Evolutionary conservation across 1,140 invertebrate genomes (phyloP).

Genomic region (Neodiprion virginianus): DNA sequence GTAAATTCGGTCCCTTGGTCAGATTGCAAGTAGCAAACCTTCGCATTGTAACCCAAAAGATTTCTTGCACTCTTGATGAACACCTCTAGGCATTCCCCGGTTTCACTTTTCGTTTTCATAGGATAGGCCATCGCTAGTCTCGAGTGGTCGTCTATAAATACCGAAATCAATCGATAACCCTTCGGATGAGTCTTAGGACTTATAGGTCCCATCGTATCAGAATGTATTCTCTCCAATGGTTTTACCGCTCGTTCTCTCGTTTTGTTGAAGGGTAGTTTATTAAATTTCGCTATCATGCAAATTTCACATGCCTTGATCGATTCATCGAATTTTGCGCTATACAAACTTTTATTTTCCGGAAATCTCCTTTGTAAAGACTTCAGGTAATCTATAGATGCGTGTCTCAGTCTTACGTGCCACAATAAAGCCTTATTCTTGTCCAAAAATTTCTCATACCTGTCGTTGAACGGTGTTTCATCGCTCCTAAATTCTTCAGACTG

Average conservation of each 20-base stretch:
- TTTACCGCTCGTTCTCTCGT: slow-evolving; percentile 22
- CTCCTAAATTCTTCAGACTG: slow-evolving; percentile 19
- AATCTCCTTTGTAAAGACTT: slow-evolving; percentile 25
- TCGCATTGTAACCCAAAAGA: slow-evolving; percentile 15
- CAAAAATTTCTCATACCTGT: slow-evolving; percentile 16
- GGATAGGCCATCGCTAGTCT: slow-evolving; percentile 24
- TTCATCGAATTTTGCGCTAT: slow-evolving; percentile 26
- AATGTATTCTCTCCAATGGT: slow-evolving; percentile 27
- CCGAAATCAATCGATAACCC: slow-evolving; percentile 24
- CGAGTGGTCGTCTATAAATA: slow-evolving; percentile 26
- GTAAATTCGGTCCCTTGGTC: slow-evolving; percentile 31
- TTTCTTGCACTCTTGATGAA: slow-evolving; percentile 24
- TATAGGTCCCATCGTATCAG: slow-evolving; percentile 26
- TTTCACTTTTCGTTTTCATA: slow-evolving; percentile 25
- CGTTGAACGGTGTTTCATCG: slow-evolving; percentile 22
- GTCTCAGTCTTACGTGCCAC: slow-evolving; percentile 33
- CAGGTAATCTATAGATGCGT: slow-evolving; percentile 32
- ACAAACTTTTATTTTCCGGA: slow-evolving; percentile 27
- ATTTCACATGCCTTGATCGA: slow-evolving; percentile 28
- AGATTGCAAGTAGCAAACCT: slow-evolving; percentile 24
- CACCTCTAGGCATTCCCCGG: slow-evolving; percentile 17
- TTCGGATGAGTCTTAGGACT: slow-evolving; percentile 19
- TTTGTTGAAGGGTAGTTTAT: slow-evolving; percentile 28
- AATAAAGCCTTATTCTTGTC: slow-evolving; percentile 29
- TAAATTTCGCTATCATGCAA: slow-evolving; percentile 30